These are phyloP conservation scores for Ceratosolen fusciceps DNA, from an alignment of 1,140 invertebrate species.

Conservation along the genomic window DNA sequence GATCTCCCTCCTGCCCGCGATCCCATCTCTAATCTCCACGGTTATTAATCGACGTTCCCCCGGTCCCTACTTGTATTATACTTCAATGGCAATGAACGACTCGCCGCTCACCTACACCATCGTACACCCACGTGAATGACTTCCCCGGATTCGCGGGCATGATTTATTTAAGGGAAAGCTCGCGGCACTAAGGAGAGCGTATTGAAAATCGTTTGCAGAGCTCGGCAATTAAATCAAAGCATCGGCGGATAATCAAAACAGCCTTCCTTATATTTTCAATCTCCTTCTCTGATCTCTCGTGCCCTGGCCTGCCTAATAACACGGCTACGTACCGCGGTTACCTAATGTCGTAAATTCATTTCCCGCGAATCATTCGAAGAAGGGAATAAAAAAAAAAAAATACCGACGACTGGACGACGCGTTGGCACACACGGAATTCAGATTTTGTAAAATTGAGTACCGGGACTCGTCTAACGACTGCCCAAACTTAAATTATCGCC, in stretches of 20 bases:
- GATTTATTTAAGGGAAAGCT: conserved; percentile 6
- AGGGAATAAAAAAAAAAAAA: too few relatives aligned
- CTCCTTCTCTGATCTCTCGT: too few relatives aligned
- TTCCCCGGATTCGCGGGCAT: not conserved
- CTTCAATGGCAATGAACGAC: not conserved
- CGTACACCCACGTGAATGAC: not conserved
- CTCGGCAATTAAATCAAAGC: not conserved
- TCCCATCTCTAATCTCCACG: not conserved
- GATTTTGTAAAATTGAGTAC: not conserved
- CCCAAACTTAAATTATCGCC: not conserved
- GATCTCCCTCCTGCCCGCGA: not conserved
- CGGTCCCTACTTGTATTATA: conserved; percentile 8
- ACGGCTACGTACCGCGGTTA: too few relatives aligned
- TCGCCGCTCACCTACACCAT: not conserved
- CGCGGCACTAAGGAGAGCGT: not conserved
- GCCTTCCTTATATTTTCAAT: too few relatives aligned
- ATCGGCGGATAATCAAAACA: not conserved
- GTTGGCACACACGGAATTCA: not conserved
- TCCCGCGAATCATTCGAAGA: too few relatives aligned
- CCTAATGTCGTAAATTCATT: too few relatives aligned
- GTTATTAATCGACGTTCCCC: conserved; percentile 26
- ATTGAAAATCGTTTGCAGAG: conserved; percentile 8
- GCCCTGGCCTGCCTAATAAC: not conserved
- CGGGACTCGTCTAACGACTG: too few relatives aligned
- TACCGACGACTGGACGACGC: not conserved